Conservation (phyloP, 2,113 vertebrate species). For the Microcebus jonahi region DNA sequence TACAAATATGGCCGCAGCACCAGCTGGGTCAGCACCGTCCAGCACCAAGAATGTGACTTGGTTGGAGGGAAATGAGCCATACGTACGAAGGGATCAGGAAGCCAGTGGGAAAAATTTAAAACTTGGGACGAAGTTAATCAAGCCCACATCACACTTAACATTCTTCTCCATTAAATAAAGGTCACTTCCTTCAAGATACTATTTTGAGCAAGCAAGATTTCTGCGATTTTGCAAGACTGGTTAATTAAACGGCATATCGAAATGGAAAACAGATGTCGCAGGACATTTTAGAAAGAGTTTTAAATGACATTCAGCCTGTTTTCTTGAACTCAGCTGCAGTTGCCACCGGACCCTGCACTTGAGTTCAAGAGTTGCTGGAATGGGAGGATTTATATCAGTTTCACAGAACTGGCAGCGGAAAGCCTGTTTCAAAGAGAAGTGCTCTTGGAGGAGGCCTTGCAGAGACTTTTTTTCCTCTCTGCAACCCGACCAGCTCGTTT, state of each 20-base stretch:
- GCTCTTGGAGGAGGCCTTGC: background rate
- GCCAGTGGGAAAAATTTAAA: slow-evolving; percentile 48
- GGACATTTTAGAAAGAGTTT: slow-evolving; percentile 70
- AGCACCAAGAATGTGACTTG: too few species aligned
- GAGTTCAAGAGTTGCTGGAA: slow-evolving; percentile 52
- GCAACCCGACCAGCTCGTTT: slow-evolving; percentile 40
- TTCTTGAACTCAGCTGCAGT: slow-evolving; percentile 66
- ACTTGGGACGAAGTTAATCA: slow-evolving; percentile 63
- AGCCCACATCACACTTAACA: slow-evolving; percentile 43
- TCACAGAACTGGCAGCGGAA: background rate
- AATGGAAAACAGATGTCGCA: slow-evolving; percentile 77
- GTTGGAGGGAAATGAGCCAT: too few species aligned
- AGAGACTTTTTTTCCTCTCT: background rate
- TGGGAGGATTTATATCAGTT: slow-evolving; percentile 41
- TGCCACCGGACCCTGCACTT: slow-evolving; percentile 35
- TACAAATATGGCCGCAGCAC: too few species aligned
- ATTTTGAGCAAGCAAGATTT: slow-evolving; percentile 76
- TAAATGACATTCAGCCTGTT: slow-evolving; percentile 69
- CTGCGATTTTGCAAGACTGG: slow-evolving; percentile 73
- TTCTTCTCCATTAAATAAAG: slow-evolving; percentile 66
- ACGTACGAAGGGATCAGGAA: slow-evolving; percentile 1
- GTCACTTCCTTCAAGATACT: slow-evolving; percentile 72
- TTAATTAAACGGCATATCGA: slow-evolving; percentile 80
- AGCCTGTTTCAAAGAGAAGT: background rate
- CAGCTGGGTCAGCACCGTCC: too few species aligned